These are phyloP conservation scores for Plebejus melissa DNA, from an alignment of 2,888 invertebrate genomes.

Conservation along the genomic window DNA sequence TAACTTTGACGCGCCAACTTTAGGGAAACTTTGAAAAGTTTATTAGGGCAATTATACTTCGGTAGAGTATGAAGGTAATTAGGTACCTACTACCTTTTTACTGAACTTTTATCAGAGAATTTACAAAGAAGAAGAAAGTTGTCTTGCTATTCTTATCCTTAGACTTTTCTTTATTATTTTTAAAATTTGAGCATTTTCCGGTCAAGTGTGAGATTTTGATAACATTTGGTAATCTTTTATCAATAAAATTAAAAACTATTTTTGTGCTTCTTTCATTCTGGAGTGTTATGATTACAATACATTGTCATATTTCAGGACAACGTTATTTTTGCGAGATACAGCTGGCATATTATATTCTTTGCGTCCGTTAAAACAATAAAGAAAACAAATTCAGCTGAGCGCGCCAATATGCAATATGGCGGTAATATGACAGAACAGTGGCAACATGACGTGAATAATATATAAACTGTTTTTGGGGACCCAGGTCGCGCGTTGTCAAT, in stretches of 20 bases:
- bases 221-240: no score
- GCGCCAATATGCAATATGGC: conserved; percentile 71
- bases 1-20: conserved; percentile 22
- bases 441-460: conserved; percentile 73
- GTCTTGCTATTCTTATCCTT: no score
- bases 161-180: no score
- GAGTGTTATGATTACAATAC: not conserved
- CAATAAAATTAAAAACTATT: not conserved
- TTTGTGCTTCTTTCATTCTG: not conserved
- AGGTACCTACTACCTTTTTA: not conserved
- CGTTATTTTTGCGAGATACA: not conserved
- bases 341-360: not conserved
- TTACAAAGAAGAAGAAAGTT: not conserved
- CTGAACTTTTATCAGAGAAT: not conserved
- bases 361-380: conserved; percentile 22
- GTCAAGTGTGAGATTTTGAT: not conserved
- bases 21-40: conserved; percentile 8
- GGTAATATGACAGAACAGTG: conserved; percentile 74
- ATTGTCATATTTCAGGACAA: not conserved
- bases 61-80: not conserved
- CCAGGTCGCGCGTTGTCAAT: conserved; percentile 63
- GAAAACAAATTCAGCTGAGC: conserved; percentile 55
- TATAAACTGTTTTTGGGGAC: conserved; percentile 61
- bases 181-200: not conserved
- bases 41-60: conserved; percentile 1